Base-by-base conservation (phyloP, 2,113 vertebrate genomes). In the Octodon degus region DNA sequence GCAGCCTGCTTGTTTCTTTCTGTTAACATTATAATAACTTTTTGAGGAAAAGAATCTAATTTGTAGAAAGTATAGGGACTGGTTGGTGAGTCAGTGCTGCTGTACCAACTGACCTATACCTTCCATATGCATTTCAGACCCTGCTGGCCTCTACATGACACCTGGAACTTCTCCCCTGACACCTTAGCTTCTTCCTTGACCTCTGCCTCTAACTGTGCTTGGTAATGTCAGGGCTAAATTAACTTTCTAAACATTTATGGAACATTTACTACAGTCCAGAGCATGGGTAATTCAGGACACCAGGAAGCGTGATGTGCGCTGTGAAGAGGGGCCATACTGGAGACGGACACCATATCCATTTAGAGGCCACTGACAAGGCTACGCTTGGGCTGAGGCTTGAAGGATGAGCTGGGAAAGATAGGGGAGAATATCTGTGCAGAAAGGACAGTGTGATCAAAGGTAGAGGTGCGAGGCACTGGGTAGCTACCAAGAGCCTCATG, bases 21-120 rank as follows among this genome's bases (percentile, higher is more conserved):
- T 37, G 74, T 86, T 91, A 62, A 55, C 95, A 53, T 62, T 89
- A 50, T 43, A 96, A 47, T 58, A 96, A 91, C 55, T 79, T 30
- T 14, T 55, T 50, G 53, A 60, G 0, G 88, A 79, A 86, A 17
- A 0, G 84, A 65, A 86, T 17, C 60, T 79, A 60, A 91, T 82
- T 47, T 20, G 0, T 0, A 20, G 82, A 13, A 88, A 25, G 14
- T 1, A 50, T 55, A 93, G 53, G 24, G n/a, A 34, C 4, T 50
- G 2, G 10, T 32, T 84, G 88, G 47, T 30, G 65, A 65, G 19
- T 81, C 53, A 65, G 34, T 34, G 32, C 24, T 77, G 12, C 72
- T 62, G 19, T 63, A 32, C 12, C 37, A 27, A 9, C 25, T 4
- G 89, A 50, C 63, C 55, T 12, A 24, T 5, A 2, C 43, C 40